Conservation (phyloP, 2,797 vertebrate genomes). For the Silurus aristotelis region DNA sequence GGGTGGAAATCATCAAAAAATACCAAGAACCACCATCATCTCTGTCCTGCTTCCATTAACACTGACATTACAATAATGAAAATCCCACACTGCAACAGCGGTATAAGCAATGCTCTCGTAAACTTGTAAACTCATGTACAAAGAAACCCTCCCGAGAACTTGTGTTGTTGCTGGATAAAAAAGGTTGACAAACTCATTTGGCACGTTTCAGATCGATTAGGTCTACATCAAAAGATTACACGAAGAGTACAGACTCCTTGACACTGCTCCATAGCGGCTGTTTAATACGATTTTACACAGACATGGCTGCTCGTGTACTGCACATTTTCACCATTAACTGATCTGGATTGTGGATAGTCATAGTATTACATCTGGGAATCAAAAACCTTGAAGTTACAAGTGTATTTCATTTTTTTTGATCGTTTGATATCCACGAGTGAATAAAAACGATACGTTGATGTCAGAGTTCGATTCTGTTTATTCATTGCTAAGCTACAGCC, state of each 20-base stretch:
- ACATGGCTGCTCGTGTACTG: neutral
- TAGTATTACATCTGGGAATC: slow-evolving; percentile 9
- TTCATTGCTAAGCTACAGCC: neutral
- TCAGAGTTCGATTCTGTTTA: neutral
- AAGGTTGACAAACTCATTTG: neutral
- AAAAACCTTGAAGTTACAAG: neutral
- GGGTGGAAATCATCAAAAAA: neutral
- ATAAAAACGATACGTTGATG: neutral
- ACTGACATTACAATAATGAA: too few species aligned
- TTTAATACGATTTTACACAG: slow-evolving; percentile 27
- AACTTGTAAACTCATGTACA: too few species aligned
- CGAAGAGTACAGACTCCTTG: neutral
- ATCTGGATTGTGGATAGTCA: slow-evolving; percentile 4
- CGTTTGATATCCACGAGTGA: slow-evolving; percentile 22
- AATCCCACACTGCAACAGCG: neutral
- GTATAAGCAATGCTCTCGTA: neutral
- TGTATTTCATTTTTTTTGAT: neutral
- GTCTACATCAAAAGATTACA: slow-evolving; percentile 37
- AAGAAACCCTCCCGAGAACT: too few species aligned
- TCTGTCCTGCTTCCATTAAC: too few species aligned
- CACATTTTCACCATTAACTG: slow-evolving; percentile 35
- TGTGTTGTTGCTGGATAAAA: slow-evolving; percentile 1
- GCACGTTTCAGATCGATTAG: slow-evolving; percentile 45
- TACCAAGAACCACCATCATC: neutral
- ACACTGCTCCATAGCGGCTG: slow-evolving; percentile 5